Evolutionary conservation across 2,797 vertebrate genomes (phyloP).

Genomic region (Zalophus californianus): DNA sequence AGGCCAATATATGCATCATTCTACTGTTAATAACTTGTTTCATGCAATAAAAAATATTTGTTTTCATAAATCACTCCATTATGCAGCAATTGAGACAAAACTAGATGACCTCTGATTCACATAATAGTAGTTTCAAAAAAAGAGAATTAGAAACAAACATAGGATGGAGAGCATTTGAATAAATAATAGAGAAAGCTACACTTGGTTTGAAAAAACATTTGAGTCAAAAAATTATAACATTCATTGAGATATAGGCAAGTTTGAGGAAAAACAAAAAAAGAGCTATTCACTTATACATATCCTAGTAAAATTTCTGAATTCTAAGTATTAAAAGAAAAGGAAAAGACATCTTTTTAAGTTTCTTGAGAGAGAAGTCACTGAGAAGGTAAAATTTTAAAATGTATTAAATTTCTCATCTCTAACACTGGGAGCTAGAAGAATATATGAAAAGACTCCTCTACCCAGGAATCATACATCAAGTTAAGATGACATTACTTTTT

Average conservation of each 20-base stretch:
- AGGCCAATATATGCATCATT: not conserved
- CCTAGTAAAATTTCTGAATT: conserved; percentile 32
- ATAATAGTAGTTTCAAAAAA: not conserved
- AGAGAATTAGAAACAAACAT: not conserved
- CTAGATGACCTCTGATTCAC: not conserved
- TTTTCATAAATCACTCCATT: not conserved
- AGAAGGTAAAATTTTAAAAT: not conserved
- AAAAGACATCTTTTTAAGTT: not conserved
- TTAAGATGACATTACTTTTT: not conserved
- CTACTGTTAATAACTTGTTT: not conserved
- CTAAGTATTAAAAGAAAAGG: conserved; percentile 31
- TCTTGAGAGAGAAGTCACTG: not conserved
- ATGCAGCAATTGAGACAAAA: not conserved
- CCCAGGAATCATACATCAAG: not conserved
- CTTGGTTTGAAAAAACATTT: not conserved
- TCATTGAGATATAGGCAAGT: not conserved
- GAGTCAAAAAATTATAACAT: not conserved
- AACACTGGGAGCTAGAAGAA: not conserved
- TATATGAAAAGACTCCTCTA: not conserved
- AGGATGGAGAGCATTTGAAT: not conserved
- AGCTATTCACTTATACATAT: not conserved
- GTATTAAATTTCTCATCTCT: conserved; percentile 25
- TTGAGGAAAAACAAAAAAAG: not conserved
- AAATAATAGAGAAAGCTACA: not conserved
- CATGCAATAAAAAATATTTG: not conserved